These are phyloP conservation scores for Paratrypauchen microcephalus DNA, from an alignment of 2,797 vertebrate genomes.

Conservation along the genomic window DNA sequence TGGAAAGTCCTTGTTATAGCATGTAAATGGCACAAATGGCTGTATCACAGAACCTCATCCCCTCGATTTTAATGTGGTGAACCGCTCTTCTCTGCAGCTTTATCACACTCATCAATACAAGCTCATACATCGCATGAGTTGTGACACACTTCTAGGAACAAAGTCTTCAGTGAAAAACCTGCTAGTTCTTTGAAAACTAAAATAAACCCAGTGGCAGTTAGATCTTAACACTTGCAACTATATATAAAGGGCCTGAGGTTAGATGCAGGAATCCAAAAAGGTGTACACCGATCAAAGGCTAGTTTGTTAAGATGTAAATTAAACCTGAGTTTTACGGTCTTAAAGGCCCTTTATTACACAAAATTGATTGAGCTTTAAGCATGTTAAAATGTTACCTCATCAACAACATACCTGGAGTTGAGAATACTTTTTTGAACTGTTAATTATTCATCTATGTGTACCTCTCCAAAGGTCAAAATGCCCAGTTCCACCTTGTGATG, in stretches of 20 bases:
- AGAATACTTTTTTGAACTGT: no score
- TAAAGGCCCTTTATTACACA: no score
- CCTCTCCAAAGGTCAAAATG: no score
- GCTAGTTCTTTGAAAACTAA: constrained; percentile 41
- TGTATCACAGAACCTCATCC: constrained; percentile 30
- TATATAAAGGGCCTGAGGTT: constrained; percentile 25
- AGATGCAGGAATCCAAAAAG: constrained; percentile 24
- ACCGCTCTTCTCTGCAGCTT: constrained; percentile 33
- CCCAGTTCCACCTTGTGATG: no score
- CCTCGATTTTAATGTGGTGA: constrained; percentile 41
- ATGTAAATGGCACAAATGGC: constrained; percentile 51
- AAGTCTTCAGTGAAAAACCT: constrained; percentile 50
- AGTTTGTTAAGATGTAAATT: constrained; percentile 38
- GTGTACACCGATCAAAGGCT: constrained; percentile 31
- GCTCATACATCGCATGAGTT: constrained; percentile 18
- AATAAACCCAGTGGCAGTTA: constrained; percentile 46
- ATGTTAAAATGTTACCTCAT: no score
- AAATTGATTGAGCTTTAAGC: no score
- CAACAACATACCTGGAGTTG: no score
- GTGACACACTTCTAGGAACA: constrained; percentile 59
- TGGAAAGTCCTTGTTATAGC: constrained; percentile 14
- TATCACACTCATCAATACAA: constrained; percentile 38
- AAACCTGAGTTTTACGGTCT: no score
- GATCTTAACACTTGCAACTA: background rate
- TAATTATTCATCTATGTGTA: no score